Evolutionary conservation across 1,140 invertebrate genomes (phyloP).

Genomic region (Hylyphantes graminicola): DNA sequence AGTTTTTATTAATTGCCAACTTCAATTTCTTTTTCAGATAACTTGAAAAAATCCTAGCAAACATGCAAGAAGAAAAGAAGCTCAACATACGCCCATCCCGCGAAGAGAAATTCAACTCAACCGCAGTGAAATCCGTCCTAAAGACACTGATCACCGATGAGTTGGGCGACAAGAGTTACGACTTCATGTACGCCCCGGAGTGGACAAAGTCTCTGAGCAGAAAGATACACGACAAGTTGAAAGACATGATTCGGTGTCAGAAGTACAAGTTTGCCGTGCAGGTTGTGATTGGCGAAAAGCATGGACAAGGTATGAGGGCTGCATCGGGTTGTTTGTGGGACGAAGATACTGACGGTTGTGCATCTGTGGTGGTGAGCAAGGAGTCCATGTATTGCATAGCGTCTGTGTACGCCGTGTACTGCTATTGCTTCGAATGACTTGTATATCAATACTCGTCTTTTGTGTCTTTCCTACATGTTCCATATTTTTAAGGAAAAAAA

Average conservation of each 20-base stretch:
- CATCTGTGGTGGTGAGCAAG: slow-evolving; percentile 12
- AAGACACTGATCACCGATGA: slow-evolving; percentile 1
- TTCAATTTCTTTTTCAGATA: too few relatives aligned
- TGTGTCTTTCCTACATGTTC: too few relatives aligned
- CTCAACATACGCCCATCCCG: slow-evolving; percentile 24
- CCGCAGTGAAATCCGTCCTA: not conserved
- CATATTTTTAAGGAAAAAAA: too few relatives aligned
- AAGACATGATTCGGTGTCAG: not conserved
- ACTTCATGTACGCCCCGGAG: slow-evolving; percentile 6
- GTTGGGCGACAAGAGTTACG: slow-evolving; percentile 13
- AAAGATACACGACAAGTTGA: slow-evolving; percentile 18
- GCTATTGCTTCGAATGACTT: slow-evolving; percentile 26
- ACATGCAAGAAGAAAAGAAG: slow-evolving; percentile 10
- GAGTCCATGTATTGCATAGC: slow-evolving; percentile 39
- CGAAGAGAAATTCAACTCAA: not conserved
- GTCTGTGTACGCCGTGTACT: slow-evolving; percentile 27
- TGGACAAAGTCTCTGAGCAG: slow-evolving; percentile 9
- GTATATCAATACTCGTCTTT: too few relatives aligned
- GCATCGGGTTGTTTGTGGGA: slow-evolving; percentile 29
- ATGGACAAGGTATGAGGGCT: slow-evolving; percentile 28
- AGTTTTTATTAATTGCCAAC: too few relatives aligned
- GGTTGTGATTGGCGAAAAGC: slow-evolving; percentile 28
- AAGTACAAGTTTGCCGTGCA: slow-evolving; percentile 38
- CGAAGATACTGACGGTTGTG: slow-evolving; percentile 21
- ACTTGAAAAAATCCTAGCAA: not conserved